Base-by-base conservation (phyloP, 2,797 vertebrate species). In the Myiotriccus ornatus region DNA sequence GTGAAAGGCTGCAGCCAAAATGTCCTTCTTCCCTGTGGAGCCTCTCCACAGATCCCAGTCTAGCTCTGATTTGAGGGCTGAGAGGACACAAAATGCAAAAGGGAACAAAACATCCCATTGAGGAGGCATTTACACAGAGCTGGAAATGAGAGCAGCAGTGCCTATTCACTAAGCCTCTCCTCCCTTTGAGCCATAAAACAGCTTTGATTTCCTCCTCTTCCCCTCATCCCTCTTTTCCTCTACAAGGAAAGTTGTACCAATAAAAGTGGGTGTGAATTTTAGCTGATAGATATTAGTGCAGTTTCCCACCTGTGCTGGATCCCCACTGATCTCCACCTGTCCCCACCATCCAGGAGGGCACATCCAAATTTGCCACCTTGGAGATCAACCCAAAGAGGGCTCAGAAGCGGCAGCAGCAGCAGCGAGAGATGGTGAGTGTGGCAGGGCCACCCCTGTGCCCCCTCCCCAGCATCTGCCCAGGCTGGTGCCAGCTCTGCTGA, bases 341-440 rank as follows among this genome's bases (percentile, higher is more conserved):
- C 25, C 19, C 23, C 57, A 20, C 53, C 25, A 56, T 83, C 35
- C 92, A 99, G 99, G 99, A 99, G 96, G 99, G 99, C 14, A 99
- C 99, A 0, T 99, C 99, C 20, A 99, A 99, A 96, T 99, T 99
- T 13, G 99, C 99, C 87, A 99, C 99, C 6, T 97, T 99, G 89
- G 99, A 99, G 88, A 98, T 99, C 95, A 99, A 99, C 97, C 99
- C 99, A 6, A 99, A 98, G 96, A 98, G 99, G 87, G 98, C 98
- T 39, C 99, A 99, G 98, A 98, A 99, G 96, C 97, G 99, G 90
- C 98, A 99, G 95, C 99, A 99, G 95, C 99, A 99, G 97, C 99
- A 99, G 69, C 98, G 98, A 95, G 99, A 99, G 93, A 97, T 98
- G 97, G 99, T 99, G 96, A 98, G 98, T 84, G 2, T 18, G 68